Evolutionary conservation across 2,888 invertebrate genomes (phyloP).

Genomic region (Cryptocheilus praepositus): DNA sequence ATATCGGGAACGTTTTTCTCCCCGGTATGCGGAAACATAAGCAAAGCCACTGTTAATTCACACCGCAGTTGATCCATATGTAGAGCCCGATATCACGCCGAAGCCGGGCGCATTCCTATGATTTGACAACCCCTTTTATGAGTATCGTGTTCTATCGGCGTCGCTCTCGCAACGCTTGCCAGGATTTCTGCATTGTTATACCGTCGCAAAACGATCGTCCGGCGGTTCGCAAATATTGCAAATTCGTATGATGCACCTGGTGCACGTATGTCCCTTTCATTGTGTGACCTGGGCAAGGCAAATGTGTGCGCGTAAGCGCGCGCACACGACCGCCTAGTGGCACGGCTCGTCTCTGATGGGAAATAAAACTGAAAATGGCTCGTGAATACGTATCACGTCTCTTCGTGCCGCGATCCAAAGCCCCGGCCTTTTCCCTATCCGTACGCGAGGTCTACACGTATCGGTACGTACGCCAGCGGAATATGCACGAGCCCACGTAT

Average conservation of each 20-base stretch:
- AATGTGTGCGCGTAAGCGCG: neutral
- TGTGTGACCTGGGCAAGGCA: too few relatives aligned
- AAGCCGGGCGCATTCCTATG: too few relatives aligned
- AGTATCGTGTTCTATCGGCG: conserved; percentile 3
- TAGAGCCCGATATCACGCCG: too few relatives aligned
- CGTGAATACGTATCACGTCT: conserved; percentile 39
- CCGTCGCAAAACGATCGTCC: conserved; percentile 5
- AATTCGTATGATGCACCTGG: neutral
- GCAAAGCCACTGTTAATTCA: too few relatives aligned
- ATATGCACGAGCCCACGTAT: neutral
- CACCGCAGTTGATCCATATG: too few relatives aligned
- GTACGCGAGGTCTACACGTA: neutral
- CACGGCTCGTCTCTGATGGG: conserved; percentile 16
- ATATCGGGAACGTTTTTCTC: too few relatives aligned
- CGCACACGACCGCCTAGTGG: conserved; percentile 9
- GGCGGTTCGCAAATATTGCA: conserved; percentile 19
- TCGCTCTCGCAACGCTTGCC: neutral
- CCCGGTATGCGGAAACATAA: too few relatives aligned
- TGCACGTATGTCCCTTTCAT: conserved; percentile 9
- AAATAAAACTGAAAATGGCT: conserved; percentile 45
- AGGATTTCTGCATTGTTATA: conserved; percentile 6
- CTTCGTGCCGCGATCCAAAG: conserved; percentile 17
- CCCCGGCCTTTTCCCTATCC: conserved; percentile 11
- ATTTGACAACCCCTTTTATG: conserved; percentile 1
- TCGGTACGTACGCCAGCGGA: neutral